Evolutionary conservation across 2,888 invertebrate genomes (phyloP).

Genomic region (Drosophila trichaetosa): DNA sequence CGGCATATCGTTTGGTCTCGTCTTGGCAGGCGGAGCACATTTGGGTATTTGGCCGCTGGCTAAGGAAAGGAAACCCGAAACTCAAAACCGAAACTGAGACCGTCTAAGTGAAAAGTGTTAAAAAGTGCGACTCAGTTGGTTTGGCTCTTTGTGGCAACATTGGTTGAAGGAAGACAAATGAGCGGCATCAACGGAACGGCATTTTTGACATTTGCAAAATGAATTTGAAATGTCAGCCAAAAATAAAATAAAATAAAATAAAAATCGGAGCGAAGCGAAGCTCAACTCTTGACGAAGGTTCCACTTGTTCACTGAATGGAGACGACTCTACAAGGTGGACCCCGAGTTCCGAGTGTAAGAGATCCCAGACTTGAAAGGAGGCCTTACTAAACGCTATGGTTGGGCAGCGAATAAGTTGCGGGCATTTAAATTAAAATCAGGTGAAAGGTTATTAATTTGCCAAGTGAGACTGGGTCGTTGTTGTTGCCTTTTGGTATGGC

Average conservation of each 20-base stretch:
- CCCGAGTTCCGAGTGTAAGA: conserved; percentile 2
- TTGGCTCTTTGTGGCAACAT: conserved; percentile 49
- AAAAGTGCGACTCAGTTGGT: conserved; percentile 64
- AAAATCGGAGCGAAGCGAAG: conserved; percentile 1
- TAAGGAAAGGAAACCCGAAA: conserved; percentile 4
- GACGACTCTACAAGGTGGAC: conserved; percentile 31
- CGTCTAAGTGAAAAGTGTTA: conserved; percentile 79
- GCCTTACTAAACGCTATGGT: conserved; percentile 43
- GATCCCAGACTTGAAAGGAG: neutral
- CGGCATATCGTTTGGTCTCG: conserved; percentile 60
- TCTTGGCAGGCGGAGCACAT: conserved; percentile 33
- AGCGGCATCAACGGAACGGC: conserved; percentile 55
- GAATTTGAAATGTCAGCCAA: conserved; percentile 78
- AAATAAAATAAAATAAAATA: conserved; percentile 5
- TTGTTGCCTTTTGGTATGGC: conserved; percentile 46
- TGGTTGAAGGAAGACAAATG: conserved; percentile 68
- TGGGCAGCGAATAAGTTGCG: conserved; percentile 53
- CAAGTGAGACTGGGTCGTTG: conserved; percentile 61
- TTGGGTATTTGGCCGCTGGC: conserved; percentile 53
- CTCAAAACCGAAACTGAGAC: conserved; percentile 6
- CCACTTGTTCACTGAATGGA: conserved; percentile 17
- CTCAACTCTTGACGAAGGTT: conserved; percentile 72
- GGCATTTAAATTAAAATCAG: conserved; percentile 78
- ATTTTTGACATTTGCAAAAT: conserved; percentile 76
- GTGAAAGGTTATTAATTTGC: conserved; percentile 80